These are phyloP conservation scores for Agelas oroides DNA, from an alignment of 37 sponge, comb jelly and placozoan species.

Conservation along the genomic window DNA sequence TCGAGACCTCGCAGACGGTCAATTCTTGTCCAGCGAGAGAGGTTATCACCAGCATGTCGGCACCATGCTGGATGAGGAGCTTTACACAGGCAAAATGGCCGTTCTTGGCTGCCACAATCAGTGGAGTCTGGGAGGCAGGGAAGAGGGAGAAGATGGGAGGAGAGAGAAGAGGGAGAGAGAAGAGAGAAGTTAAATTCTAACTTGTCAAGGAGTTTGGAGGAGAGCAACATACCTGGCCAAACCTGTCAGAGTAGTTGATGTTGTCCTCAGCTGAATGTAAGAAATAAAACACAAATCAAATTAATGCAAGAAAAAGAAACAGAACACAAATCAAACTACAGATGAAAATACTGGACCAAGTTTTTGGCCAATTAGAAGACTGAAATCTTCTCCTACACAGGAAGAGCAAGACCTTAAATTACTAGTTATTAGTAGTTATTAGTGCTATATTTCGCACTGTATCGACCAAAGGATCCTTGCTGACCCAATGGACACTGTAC, in stretches of 20 bases:
- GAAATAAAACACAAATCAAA: not conserved
- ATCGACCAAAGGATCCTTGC: no score
- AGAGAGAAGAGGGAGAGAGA: not conserved
- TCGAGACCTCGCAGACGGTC: slow-evolving; percentile 34
- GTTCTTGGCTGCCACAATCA: slow-evolving; percentile 51
- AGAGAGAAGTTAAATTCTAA: not conserved
- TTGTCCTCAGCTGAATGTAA: slow-evolving; percentile 37
- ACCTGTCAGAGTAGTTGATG: slow-evolving; percentile 46
- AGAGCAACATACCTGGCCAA: slow-evolving; percentile 38
- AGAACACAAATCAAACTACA: no score
- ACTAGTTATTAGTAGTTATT: no score
- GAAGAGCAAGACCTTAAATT: no score
- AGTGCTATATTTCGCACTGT: no score
- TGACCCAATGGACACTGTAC: no score
- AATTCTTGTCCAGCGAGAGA: not conserved
- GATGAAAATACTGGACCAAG: no score
- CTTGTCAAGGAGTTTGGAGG: no score
- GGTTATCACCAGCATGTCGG: slow-evolving; percentile 13
- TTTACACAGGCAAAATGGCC: slow-evolving; percentile 55
- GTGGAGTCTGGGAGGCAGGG: slow-evolving; percentile 52
- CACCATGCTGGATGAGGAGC: slow-evolving; percentile 32
- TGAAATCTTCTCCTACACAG: no score
- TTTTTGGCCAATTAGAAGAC: no score
- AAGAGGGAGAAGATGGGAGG: not conserved
- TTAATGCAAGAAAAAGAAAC: no score